Evolutionary conservation across 1,140 invertebrate genomes (phyloP).

Genomic region (Drosophila dunni): DNA sequence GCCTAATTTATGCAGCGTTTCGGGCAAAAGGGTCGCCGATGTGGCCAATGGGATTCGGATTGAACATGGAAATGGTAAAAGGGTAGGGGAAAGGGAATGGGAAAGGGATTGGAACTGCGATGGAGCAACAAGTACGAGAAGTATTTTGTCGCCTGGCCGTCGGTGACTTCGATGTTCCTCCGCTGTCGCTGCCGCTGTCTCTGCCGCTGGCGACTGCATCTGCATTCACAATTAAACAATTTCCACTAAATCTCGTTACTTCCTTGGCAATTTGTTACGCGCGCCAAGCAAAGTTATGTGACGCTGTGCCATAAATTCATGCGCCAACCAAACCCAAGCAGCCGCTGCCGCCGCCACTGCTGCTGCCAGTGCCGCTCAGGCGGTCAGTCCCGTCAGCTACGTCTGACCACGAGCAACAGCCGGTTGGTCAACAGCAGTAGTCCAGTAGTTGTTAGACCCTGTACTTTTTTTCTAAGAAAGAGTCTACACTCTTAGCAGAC

Average conservation of each 20-base stretch:
- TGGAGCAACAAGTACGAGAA: constrained; percentile 58
- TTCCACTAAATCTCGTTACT: constrained; percentile 84
- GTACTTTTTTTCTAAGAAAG: too few relatives aligned
- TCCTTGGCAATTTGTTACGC: constrained; percentile 84
- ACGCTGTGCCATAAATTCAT: constrained; percentile 84
- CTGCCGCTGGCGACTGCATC: constrained; percentile 63
- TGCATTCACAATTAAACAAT: constrained; percentile 84
- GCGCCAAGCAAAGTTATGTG: constrained; percentile 84
- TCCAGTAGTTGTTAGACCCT: constrained; percentile 22
- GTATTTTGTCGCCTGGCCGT: background rate
- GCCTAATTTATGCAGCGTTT: constrained; percentile 83
- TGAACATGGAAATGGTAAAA: too few relatives aligned
- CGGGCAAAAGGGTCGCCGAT: constrained; percentile 63
- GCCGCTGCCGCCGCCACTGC: too few relatives aligned
- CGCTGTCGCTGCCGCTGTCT: background rate
- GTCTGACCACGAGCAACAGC: background rate
- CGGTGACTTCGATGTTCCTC: background rate
- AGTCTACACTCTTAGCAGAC: too few relatives aligned
- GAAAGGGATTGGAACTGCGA: too few relatives aligned
- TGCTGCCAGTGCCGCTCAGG: background rate
- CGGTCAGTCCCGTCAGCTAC: constrained; percentile 22
- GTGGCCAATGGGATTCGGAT: constrained; percentile 24
- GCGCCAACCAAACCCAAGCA: constrained; percentile 65
- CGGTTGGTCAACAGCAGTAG: constrained; percentile 14
- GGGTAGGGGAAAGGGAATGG: too few relatives aligned